Base-by-base conservation (phyloP, 2,888 invertebrate genomes). In the Metopia argyrocephala region DNA sequence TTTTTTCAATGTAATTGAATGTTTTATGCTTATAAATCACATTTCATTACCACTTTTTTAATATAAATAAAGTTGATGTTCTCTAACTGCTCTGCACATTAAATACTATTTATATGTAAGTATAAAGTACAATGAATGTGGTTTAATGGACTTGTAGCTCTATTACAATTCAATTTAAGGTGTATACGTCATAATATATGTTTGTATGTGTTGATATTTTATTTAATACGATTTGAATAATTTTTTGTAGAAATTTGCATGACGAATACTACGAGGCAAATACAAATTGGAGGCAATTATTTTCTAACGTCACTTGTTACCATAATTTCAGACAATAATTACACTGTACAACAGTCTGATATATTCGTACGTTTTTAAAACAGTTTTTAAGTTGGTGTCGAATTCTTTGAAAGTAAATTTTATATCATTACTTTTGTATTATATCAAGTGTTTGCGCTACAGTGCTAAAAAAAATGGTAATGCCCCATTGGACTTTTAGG, bases 21-120 rank as follows among this genome's bases (percentile, higher is more conserved):
- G 27, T 56, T 56, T 56, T n/a, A 18, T 25, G 25, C 23, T 27
- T 27, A 56, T 56, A 56, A 56, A 27, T 56, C 54, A 56, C n/a
- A 56, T 56, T 56, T 4, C 18, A n/a, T 23, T 25, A 7, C 54
- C 5, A 56, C 23, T 23, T 12, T 12, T n/a, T 38, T 15, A 15
- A 9, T 38, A 15, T 0, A 38, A 38, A 38, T 15, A 0, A 9
- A 38, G n/a, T n/a, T 3, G 15, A 0, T 1, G 15, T 0, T 3
- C 9, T 12, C 38, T 12, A 12, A 15, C 38, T 4, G 38, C 38
- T 12, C 38, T 15, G 9, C 38, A 38, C 15, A 15, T 1, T 9
- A 38, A 38, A 38, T 38, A 38, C 9, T 38, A 3, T 1, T 12
- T 0, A 38, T 38, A 38, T 38, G 9, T 9, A 38, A n/a, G n/a